A percentile compares a stretch with the other conserved stretches of the same genome.
Evolutionary conservation across 2,113 vertebrate species (phyloP).

Genomic region (Indri indri): DNA sequence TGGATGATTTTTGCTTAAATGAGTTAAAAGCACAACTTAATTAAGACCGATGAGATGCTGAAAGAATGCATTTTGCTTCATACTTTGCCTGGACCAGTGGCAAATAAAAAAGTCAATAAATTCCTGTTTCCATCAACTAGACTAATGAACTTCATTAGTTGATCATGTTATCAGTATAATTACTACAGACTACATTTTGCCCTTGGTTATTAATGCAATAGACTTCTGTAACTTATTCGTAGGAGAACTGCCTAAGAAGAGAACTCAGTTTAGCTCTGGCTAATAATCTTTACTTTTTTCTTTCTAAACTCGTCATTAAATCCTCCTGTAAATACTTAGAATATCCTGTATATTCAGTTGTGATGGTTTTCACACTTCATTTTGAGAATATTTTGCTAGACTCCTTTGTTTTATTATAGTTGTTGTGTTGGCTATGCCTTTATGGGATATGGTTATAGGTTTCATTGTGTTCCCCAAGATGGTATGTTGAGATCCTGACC

Average conservation of each 20-base stretch:
- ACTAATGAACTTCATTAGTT: conserved; percentile 61
- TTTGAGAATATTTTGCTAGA: not conserved
- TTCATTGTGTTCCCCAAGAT: not conserved
- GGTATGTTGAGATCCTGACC: not conserved
- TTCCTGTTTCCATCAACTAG: conserved; percentile 69
- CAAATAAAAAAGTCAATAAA: conserved; percentile 71
- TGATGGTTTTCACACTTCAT: not conserved
- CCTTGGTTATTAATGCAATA: conserved; percentile 71
- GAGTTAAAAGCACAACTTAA: conserved; percentile 76
- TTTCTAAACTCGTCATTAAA: not conserved
- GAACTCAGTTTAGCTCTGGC: not conserved
- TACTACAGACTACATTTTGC: conserved; percentile 69
- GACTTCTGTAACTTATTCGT: conserved; percentile 49
- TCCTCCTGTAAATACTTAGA: not conserved
- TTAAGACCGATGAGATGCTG: conserved; percentile 60
- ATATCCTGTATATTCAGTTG: not conserved
- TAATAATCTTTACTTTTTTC: not conserved
- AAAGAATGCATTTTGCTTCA: conserved; percentile 56
- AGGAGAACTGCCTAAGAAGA: conserved; percentile 11
- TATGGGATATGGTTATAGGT: not conserved
- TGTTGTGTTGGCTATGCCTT: not conserved
- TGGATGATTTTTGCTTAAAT: conserved; percentile 75
- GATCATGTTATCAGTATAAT: conserved; percentile 73
- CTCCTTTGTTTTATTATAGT: not conserved
- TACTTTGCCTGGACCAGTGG: conserved; percentile 12